phyloP scores from a whole-genome alignment of 1,140 invertebrate genomes.

The Penaeus indicus region DNA sequence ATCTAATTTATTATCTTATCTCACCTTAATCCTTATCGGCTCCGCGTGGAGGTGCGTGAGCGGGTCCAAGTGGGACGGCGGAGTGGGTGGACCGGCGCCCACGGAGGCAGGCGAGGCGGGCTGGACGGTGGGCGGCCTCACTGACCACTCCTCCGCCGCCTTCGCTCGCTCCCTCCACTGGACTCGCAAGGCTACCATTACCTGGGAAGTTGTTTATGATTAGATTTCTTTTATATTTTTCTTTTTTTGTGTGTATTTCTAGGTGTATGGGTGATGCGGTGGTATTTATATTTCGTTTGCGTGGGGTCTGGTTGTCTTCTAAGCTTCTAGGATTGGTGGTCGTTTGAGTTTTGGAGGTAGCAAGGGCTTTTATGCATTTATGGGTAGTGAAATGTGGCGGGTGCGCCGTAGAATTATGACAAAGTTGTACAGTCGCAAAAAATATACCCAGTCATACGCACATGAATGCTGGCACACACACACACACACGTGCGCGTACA shows the following conservation, averaged over 20 bases:
- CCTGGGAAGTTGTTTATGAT: constrained; percentile 27
- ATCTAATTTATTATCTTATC: constrained; percentile 69
- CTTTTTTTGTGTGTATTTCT: not conserved
- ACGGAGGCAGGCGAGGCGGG: constrained; percentile 53
- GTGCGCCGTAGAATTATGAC: no score
- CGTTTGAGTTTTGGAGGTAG: no score
- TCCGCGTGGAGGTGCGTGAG: constrained; percentile 67
- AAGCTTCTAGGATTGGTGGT: no score
- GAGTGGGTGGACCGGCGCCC: constrained; percentile 24
- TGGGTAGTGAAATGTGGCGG: no score
- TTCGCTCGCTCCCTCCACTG: constrained; percentile 61
- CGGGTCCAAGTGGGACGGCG: constrained; percentile 26
- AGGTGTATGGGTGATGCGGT: not conserved
- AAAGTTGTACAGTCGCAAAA: no score
- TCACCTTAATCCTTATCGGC: constrained; percentile 78
- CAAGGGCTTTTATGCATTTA: no score
- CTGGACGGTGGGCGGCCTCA: constrained; percentile 53
- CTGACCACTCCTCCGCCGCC: constrained; percentile 55
- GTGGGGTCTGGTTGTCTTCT: no score
- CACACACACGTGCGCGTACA: no score
- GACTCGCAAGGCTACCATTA: constrained; percentile 61
- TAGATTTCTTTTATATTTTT: no score
- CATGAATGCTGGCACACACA: no score
- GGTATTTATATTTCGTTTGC: not conserved
- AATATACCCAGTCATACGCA: no score